Conservation (phyloP, 2,113 vertebrate genomes). For the Clarias magur region DNA sequence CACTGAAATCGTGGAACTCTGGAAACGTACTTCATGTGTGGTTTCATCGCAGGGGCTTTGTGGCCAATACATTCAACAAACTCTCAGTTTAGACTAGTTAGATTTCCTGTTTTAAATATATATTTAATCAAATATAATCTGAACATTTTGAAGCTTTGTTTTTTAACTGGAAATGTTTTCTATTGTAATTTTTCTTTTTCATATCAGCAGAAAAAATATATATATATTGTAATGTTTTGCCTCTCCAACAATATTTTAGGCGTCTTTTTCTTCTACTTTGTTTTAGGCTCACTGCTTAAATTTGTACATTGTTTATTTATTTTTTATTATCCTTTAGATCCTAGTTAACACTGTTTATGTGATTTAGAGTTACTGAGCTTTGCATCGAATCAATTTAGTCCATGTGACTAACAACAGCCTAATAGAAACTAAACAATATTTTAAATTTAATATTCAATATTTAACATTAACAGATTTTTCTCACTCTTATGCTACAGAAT, state of each 20-base stretch:
- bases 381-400: background rate
- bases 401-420: background rate
- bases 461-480: too few species aligned
- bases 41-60: constrained; percentile 67
- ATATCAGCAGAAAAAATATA: background rate
- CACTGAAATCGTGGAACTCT: constrained; percentile 54
- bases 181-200: background rate
- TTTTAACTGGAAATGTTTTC: background rate
- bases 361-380: background rate
- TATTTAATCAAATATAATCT: too few species aligned
- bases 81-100: too few species aligned
- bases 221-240: background rate
- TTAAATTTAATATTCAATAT: too few species aligned
- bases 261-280: too few species aligned
- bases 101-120: too few species aligned
- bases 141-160: background rate
- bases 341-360: background rate
- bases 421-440: background rate
- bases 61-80: background rate
- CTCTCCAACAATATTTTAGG: too few species aligned
- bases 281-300: background rate
- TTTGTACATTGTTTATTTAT: background rate
- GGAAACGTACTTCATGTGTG: background rate
- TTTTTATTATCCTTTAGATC: background rate
- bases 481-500: background rate